Evolutionary conservation across 2,113 vertebrate genomes (phyloP), one percentile per base, ranked within the genome.

Genomic region (Tragelaphus strepsiceros): DNA sequence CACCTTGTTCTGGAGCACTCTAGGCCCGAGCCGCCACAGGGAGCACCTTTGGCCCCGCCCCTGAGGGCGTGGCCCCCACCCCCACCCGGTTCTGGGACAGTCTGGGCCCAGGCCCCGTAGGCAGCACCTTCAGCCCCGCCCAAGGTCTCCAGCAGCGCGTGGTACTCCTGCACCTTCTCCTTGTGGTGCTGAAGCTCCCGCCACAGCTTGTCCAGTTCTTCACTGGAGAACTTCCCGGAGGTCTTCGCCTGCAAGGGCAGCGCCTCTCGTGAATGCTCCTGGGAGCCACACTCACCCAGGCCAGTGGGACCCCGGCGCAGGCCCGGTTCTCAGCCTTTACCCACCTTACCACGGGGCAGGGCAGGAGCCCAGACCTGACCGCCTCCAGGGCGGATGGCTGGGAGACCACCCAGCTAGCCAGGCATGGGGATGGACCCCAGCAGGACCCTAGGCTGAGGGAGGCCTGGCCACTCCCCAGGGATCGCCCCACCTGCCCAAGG

Each of bases 121-220:
- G 2, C 3, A 5, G 22, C 90, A 99, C 99, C 99, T 99, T 99
- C 99, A 0, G 99, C 99, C 94, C 99, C 98, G 99, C 99, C 99
- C 97, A 99, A 98, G 0, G 99, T 99, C 82, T 99, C 99, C 97
- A 99, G 99, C 58, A 99, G 98, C 83, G 99, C 99, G 61, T 99
- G 99, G 96, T 99, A 99, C 97, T 99, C 99, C 0, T 74, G 99
- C 46, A 99, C 98, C 97, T 99, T 99, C 97, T 99, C 99, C 94
- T 98, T 99, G 98, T 99, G 99, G 97, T 99, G 99, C 94, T 99
- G 99, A 90, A 99, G 99, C 97, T 99, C 99, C 96, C 99, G 98
- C 99, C 99, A 99, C 35, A 99, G 99, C 96, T 98, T 99, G 97
- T 98, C 98, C 97, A 99, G 0, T 90, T 99, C 99, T 5, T 99